Base-by-base conservation (phyloP, 2,113 vertebrate species). In the Brachionichthys hirsutus region DNA sequence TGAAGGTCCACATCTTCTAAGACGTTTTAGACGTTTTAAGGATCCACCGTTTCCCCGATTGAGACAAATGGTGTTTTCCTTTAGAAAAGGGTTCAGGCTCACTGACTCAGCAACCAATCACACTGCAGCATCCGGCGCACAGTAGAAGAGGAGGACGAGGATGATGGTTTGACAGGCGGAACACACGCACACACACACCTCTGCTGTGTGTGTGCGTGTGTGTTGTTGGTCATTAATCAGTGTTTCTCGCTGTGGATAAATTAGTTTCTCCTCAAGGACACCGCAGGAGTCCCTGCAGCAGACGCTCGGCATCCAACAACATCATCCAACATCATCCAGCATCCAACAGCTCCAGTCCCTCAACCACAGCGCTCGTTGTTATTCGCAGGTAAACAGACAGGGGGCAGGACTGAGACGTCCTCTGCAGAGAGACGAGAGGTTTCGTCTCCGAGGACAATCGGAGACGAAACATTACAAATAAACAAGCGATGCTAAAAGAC, bases 31-130 rank as follows among this genome's bases (percentile, higher is more conserved):
- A 30, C 24, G 4, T 30, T 30, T 30, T 30, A 30, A 30, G 24
- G 24, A 30, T 30, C 24, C 24, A 30, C 24, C 4, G 24, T 8
- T 30, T 30, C 24, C 24, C 24, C 8, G 36, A 12, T 59, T 20
- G 52, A 70, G 76, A 74, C 74, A 17, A 41, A 79, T 74, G 53
- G 54, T 62, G 63, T 71, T 75, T 67, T 51, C 19, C 45, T 75
- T 65, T 57, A 42, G n/a, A n/a, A 64, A 67, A 45, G 49, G 15
- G 63, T 75, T 80, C 63, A 60, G 60, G 50, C 47, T 24, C 45
- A 71, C 55, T 72, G 73, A 60, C 60, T 73, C 59, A 53, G 67
- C 51, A 70, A 75, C 72, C 72, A 80, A 73, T 80, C 77, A 80
- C 54, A 57, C 15, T 9, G 50, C 63, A 55, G 77, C 67, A 60